Evolutionary conservation across 2,797 vertebrate species (phyloP), one percentile per base, ranked within the genome.

Genomic region (Knipowitschia caucasica): DNA sequence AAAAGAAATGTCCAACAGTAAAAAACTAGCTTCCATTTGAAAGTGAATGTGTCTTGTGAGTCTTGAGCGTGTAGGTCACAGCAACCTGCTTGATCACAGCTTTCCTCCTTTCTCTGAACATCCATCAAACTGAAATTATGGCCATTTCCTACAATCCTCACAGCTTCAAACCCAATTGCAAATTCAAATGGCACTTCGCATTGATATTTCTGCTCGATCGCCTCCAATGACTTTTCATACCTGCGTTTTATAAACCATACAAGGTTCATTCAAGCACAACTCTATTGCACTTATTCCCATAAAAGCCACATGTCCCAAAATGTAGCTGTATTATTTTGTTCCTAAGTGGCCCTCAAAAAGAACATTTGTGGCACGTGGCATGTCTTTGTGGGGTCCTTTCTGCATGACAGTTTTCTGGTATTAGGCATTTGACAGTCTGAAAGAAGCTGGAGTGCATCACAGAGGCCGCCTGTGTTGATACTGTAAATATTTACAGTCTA

Each of bases 361-460:
- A 63, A 25, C 54, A 36, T 53, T n/a, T 24, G 5, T 23, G 47
- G 33, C 47, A 31, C 8, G 40, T 24, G 60, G 50, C 53, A 46
- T 51, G 66, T 63, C 69, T 78, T 46, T 59, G 53, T 63, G 54
- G 62, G 62, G 65, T 60, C 50, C 56, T 12, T 72, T 67, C 69
- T 71, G 27, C 54, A 35, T 30, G 54, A 69, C 67, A 50, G 43
- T 67, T 65, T 35, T 38, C 30, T 69, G 64, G 73, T 73, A 68
- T 73, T 65, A 70, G 60, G 58, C 31, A 33, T 20, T 50, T 61
- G 38, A 47, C 50, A 25, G 50, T 59, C 23, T 49, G 31, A 55
- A 71, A 68, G 57, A 46, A 15, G 33, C 25, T 24, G 26, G 58
- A 66, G 58, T 65, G 67, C 51, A 42, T 23, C 31, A 30, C 24